Evolutionary conservation across 2,888 invertebrate genomes (phyloP), one percentile per base, ranked within the genome.

Genomic region (Sisyra nigra): DNA sequence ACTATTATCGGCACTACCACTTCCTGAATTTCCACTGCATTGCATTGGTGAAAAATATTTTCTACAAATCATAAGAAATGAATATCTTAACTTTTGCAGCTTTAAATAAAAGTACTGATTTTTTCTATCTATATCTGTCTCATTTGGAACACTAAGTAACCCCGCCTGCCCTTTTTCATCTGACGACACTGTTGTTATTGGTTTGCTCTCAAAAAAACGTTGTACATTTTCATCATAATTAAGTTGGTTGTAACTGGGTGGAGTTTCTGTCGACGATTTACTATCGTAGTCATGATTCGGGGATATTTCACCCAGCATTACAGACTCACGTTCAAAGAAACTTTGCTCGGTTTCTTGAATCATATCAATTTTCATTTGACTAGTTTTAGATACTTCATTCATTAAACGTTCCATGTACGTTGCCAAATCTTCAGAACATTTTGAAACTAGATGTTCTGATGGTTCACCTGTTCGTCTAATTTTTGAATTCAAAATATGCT

Each of bases 261-360:
- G 81, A 1, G 85, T 83, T 54, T 80, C 84, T 0, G 77, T 76
- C 18, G 84, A 83, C 9, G 82, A 80, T 59, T 82, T 83, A 60
- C 82, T 80, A 53, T 82, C 82, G 52, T 71, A 76, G 57, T 85
- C 85, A 53, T 84, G 83, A 57, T 86, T 84, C 0, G 86, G 86
- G 1, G 86, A 87, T 51, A 87, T 84, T 55, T 80, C 83, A 5
- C 86, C 85, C 9, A 87, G 65, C 78, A 87, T 83, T 15, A 81
- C 80, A 1, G 83, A 85, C 57, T 81, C 84, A 19, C 77, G 69
- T 58, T 85, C 84, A 60, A 68, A 76, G 57, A 72, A 69, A 50
- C 69, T 74, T 45, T 66, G 60, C 46, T 78, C 75, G 9, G 66
- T 59, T 48, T 79, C 76, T 40, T 71, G 69, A 1, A 70, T 68